Evolutionary conservation across 2,113 vertebrate genomes (phyloP).

Genomic region (Tretioscincus oriximinensis): DNA sequence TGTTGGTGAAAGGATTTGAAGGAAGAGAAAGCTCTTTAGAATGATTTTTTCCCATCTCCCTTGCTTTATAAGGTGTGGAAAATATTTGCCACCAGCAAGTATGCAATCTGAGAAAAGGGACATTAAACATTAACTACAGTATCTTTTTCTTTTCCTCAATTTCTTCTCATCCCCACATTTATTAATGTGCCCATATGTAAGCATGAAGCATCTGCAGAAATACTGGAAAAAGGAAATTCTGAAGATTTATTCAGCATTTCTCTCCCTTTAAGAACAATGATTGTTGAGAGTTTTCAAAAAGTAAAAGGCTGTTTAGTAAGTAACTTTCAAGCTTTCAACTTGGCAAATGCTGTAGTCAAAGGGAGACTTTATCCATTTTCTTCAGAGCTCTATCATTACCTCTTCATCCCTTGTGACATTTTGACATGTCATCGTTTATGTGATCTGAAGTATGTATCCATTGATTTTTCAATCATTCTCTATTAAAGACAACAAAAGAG

Average conservation of each 20-base stretch:
- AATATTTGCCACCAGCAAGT: slow-evolving; percentile 27
- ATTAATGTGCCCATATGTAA: slow-evolving; percentile 38
- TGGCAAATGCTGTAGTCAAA: slow-evolving; percentile 60
- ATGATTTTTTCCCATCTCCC: neutral
- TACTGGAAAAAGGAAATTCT: slow-evolving; percentile 21
- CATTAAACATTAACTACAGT: slow-evolving; percentile 20
- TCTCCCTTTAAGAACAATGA: slow-evolving; percentile 52
- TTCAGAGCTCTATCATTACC: slow-evolving; percentile 66
- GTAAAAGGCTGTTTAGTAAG: slow-evolving; percentile 58
- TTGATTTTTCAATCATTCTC: slow-evolving; percentile 73
- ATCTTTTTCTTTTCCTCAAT: neutral
- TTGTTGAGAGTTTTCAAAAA: slow-evolving; percentile 71
- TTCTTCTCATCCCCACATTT: slow-evolving; percentile 35
- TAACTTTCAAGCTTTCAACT: slow-evolving; percentile 66
- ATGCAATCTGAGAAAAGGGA: neutral
- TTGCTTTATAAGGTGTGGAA: slow-evolving; percentile 40
- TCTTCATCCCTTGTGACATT: slow-evolving; percentile 70
- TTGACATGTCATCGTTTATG: slow-evolving; percentile 72
- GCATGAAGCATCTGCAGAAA: slow-evolving; percentile 41
- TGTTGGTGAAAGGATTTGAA: neutral
- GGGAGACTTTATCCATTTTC: slow-evolving; percentile 62
- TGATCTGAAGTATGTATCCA: slow-evolving; percentile 67
- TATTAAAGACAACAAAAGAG: slow-evolving; percentile 70
- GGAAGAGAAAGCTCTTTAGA: no score
- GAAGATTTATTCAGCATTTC: slow-evolving; percentile 67